Conservation (phyloP, 2,888 invertebrate genomes). For the Acanthopleura granulata region DNA sequence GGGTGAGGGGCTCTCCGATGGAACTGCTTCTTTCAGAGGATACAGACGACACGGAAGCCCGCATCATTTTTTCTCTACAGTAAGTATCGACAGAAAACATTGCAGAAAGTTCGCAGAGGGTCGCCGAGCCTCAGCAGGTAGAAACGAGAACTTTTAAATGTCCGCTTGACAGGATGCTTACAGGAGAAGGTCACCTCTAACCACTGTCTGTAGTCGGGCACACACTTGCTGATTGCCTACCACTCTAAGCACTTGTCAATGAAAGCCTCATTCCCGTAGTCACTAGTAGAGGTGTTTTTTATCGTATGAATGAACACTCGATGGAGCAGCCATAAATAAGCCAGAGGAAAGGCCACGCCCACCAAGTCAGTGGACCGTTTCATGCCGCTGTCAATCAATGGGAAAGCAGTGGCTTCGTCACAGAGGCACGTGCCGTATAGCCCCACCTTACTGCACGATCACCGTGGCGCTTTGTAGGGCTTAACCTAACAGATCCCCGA, state of each 20-base stretch:
- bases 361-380: neutral
- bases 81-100: constrained; percentile 11
- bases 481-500: too few relatives aligned
- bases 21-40: constrained; percentile 4
- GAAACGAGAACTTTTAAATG: too few relatives aligned
- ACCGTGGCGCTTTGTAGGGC: too few relatives aligned
- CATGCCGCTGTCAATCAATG: neutral
- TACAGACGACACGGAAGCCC: neutral
- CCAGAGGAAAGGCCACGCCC: constrained; percentile 2
- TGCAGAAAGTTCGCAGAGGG: neutral
- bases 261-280: neutral
- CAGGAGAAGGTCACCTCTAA: too few relatives aligned
- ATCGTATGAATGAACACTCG: constrained; percentile 1
- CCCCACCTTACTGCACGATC: too few relatives aligned
- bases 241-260: neutral
- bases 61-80: neutral
- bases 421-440: neutral
- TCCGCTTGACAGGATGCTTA: too few relatives aligned
- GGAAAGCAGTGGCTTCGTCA: neutral
- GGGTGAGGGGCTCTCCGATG: neutral
- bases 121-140: too few relatives aligned
- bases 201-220: too few relatives aligned
- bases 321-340: constrained; percentile 4
- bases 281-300: neutral
- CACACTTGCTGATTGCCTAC: too few relatives aligned